These are phyloP conservation scores for Pseudopleuronectes americanus DNA, from an alignment of 2,797 vertebrate genomes.

Conservation along the genomic window DNA sequence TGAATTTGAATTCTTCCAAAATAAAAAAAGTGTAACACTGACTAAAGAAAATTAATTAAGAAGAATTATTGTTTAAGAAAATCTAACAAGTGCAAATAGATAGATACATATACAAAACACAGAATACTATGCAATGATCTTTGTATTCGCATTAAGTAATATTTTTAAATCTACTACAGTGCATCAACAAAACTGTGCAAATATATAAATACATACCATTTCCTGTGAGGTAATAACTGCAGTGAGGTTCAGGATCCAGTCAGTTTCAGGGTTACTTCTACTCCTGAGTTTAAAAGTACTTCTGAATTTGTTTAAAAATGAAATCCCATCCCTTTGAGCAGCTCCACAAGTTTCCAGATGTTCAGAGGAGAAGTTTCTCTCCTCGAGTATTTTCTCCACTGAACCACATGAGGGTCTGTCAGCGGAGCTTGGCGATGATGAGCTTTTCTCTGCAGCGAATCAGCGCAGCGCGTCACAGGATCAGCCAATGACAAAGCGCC, in stretches of 20 bases:
- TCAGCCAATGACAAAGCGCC: constrained; percentile 72
- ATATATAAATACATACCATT: constrained; percentile 63
- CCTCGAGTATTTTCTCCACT: constrained; percentile 14
- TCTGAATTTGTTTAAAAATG: neutral
- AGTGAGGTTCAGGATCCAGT: constrained; percentile 20
- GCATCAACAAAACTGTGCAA: neutral
- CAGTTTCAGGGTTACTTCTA: neutral
- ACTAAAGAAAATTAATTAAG: neutral
- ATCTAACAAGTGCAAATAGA: too few relatives aligned
- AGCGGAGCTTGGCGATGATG: constrained; percentile 54
- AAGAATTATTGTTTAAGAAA: too few relatives aligned
- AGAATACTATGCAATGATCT: too few relatives aligned
- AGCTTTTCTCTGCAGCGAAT: constrained; percentile 68
- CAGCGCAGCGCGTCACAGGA: constrained; percentile 39
- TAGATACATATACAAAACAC: too few relatives aligned
- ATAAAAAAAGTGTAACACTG: neutral
- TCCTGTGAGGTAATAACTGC: constrained; percentile 9
- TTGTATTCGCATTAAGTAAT: neutral
- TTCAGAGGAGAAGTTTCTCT: neutral
- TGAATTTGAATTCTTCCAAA: too few relatives aligned
- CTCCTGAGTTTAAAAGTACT: neutral
- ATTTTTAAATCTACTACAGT: neutral
- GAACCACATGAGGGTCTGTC: constrained; percentile 19
- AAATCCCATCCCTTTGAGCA: neutral
- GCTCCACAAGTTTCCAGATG: neutral